Evolutionary conservation across 2,797 vertebrate genomes (phyloP).

Genomic region (Brachyalestes nurse): DNA sequence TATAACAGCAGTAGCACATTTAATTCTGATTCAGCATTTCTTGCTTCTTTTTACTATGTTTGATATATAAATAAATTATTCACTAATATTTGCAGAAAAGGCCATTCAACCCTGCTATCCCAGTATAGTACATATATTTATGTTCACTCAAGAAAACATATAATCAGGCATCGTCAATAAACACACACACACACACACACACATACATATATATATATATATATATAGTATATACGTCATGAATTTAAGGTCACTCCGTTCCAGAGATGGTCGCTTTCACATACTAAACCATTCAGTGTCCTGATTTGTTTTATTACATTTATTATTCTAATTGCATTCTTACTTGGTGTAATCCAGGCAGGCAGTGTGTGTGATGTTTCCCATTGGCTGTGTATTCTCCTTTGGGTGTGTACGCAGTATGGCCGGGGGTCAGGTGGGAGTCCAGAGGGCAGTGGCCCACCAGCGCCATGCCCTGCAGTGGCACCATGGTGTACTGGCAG

Average conservation of each 20-base stretch:
- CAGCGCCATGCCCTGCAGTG: constrained; percentile 85
- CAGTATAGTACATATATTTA: no score
- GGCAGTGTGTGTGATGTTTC: constrained; percentile 79
- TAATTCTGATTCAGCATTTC: neutral
- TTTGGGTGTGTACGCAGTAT: constrained; percentile 70
- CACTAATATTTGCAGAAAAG: no score
- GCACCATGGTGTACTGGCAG: constrained; percentile 98
- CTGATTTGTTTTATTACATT: neutral
- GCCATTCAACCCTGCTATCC: no score
- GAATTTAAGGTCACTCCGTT: neutral
- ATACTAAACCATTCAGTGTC: neutral
- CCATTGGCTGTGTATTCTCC: constrained; percentile 72
- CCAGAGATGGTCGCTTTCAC: no score
- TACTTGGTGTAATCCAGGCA: constrained; percentile 84
- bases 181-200: no score
- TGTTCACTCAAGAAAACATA: no score
- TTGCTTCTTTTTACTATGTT: no score
- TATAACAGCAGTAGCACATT: no score
- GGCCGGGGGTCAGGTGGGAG: constrained; percentile 72
- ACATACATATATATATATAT: no score
- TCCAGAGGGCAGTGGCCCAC: constrained; percentile 80
- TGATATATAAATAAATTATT: no score
- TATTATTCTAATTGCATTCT: neutral
- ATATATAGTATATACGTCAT: no score
- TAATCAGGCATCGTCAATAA: no score